A percentile compares a stretch with the other conserved stretches of the same genome.
Evolutionary conservation across 2,113 vertebrate genomes (phyloP).

Genomic region (Semicossyphus pulcher): DNA sequence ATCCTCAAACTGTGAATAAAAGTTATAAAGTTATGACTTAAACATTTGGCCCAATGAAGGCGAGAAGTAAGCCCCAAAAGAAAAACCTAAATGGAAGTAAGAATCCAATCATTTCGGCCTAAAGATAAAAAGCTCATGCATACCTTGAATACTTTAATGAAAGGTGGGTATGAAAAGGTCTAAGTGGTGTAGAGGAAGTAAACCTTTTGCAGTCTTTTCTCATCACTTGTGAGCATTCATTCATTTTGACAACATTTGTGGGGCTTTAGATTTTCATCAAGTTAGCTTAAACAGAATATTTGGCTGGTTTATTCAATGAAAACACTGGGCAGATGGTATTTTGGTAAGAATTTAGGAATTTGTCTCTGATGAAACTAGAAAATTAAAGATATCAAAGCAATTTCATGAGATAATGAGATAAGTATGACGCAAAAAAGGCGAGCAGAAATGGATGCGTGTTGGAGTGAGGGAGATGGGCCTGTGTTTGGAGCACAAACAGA

Average conservation of each 20-base stretch:
- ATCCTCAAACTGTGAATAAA: neutral
- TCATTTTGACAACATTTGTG: constrained; percentile 27
- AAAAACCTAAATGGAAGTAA: constrained; percentile 22
- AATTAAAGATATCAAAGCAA: neutral
- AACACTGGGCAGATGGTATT: neutral
- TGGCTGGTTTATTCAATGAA: neutral
- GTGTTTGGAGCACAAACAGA: constrained; percentile 16
- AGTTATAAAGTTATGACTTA: neutral
- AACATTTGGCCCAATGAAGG: constrained; percentile 27
- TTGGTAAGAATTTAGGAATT: neutral
- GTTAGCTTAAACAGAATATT: neutral
- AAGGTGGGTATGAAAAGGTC: constrained; percentile 19
- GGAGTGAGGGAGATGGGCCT: neutral
- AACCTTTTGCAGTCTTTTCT: constrained; percentile 8
- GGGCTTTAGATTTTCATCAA: constrained; percentile 3
- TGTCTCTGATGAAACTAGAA: neutral
- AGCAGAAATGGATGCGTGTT: neutral
- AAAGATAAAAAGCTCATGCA: constrained; percentile 62
- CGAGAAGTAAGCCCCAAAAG: neutral
- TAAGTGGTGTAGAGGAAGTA: constrained; percentile 11
- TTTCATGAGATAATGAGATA: too few relatives aligned
- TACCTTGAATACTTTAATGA: constrained; percentile 55
- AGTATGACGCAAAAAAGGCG: neutral
- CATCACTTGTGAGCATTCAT: neutral
- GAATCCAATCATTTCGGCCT: constrained; percentile 33